Conservation (phyloP, 2,888 invertebrate genomes). For the Dendrolimus houi region DNA sequence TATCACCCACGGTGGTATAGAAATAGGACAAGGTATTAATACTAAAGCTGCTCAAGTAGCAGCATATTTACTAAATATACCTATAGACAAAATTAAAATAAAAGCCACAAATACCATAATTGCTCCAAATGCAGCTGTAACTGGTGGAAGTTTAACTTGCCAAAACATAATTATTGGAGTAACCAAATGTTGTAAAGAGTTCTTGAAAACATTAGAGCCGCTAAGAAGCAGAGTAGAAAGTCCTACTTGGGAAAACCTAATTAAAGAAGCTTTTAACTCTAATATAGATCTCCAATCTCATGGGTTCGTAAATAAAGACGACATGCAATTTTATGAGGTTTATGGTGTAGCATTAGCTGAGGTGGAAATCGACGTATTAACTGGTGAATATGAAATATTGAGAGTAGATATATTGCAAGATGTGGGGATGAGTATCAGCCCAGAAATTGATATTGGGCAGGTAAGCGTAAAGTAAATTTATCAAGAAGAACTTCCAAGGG, state of each 20-base stretch:
- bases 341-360: slow-evolving; percentile 78
- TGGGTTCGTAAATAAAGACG: slow-evolving; percentile 17
- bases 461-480: neutral
- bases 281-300: slow-evolving; percentile 29
- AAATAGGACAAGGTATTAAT: slow-evolving; percentile 83
- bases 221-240: slow-evolving; percentile 59
- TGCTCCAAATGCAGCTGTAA: slow-evolving; percentile 12
- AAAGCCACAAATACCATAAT: slow-evolving; percentile 16
- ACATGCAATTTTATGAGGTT: slow-evolving; percentile 30
- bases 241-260: slow-evolving; percentile 73
- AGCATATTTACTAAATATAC: slow-evolving; percentile 79
- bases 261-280: slow-evolving; percentile 54
- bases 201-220: slow-evolving; percentile 40
- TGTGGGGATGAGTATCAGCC: slow-evolving; percentile 78
- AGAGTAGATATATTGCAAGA: slow-evolving; percentile 80
- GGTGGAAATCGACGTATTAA: slow-evolving; percentile 82
- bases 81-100: slow-evolving; percentile 49
- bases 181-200: slow-evolving; percentile 26
- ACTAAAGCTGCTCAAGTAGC: slow-evolving; percentile 82
- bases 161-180: slow-evolving; percentile 40
- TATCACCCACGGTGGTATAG: slow-evolving; percentile 77
- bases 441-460: slow-evolving; percentile 62
- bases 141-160: slow-evolving; percentile 31
- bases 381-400: slow-evolving; percentile 77
- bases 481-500: no score